phyloP scores from a whole-genome alignment of 2,113 vertebrate species.

The Gobiocypris rarus region DNA sequence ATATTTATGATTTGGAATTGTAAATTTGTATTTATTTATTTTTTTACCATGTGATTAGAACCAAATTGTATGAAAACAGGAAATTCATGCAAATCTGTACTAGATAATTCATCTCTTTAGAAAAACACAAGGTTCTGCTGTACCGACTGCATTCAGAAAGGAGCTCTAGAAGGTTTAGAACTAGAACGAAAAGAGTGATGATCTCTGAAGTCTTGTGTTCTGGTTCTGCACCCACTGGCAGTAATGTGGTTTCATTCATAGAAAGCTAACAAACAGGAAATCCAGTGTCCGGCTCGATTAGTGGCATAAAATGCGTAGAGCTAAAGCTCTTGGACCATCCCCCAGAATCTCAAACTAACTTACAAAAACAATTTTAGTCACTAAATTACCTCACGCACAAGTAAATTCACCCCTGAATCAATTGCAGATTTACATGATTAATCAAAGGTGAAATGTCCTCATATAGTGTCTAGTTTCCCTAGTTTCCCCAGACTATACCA shows the following conservation, averaged over 20 bases:
- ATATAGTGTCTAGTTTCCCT: background rate
- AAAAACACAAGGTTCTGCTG: background rate
- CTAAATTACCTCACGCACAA: background rate
- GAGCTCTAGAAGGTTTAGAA: background rate
- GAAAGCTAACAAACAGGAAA: conserved; percentile 37
- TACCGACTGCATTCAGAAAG: background rate
- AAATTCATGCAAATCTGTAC: no score
- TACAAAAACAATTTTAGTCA: background rate
- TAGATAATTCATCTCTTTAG: background rate
- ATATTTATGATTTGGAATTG: no score
- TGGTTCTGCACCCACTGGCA: background rate
- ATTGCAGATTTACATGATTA: background rate
- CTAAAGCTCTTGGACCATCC: background rate
- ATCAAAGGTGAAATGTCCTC: background rate
- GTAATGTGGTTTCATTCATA: conserved; percentile 14
- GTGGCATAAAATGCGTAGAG: background rate
- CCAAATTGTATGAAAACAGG: no score
- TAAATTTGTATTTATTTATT: no score
- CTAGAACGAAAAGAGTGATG: background rate
- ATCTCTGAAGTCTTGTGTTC: background rate
- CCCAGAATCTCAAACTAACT: background rate
- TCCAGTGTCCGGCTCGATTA: conserved; percentile 24
- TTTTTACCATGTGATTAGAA: no score
- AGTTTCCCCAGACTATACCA: background rate
- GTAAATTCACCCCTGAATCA: background rate